A percentile compares a stretch with the other conserved stretches of the same genome.
phyloP scores from a whole-genome alignment of 2,113 vertebrate species.

The Oncorhynchus tshawytscha region DNA sequence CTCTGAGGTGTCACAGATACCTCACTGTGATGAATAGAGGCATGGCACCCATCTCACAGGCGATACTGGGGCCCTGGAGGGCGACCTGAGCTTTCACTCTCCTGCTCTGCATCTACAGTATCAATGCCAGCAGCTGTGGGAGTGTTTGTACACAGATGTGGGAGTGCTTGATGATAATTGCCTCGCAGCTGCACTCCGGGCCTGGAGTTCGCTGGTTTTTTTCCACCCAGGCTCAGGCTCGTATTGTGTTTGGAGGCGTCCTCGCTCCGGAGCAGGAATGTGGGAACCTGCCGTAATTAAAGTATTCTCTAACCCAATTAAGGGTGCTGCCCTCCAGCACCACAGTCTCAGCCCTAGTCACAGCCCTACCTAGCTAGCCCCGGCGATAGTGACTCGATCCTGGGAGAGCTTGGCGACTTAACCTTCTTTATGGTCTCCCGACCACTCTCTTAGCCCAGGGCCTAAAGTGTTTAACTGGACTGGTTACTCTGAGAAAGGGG shows the following conservation, averaged over 20 bases:
- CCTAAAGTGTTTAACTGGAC: conserved; percentile 17
- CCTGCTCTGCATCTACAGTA: conserved; percentile 56
- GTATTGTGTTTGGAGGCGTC: conserved; percentile 48
- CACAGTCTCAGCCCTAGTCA: conserved; percentile 15
- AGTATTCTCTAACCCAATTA: conserved; percentile 75
- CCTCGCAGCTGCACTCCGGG: conserved; percentile 70
- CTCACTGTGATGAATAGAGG: conserved; percentile 37
- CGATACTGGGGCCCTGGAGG: conserved; percentile 39
- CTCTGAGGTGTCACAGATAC: conserved; percentile 50
- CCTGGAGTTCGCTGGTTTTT: conserved; percentile 27
- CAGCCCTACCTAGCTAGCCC: conserved; percentile 30
- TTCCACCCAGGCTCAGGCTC: conserved; percentile 27
- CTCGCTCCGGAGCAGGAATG: conserved; percentile 55
- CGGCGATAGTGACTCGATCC: background rate
- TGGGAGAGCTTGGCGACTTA: background rate
- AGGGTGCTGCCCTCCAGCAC: conserved; percentile 40
- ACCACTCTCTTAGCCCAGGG: conserved; percentile 18
- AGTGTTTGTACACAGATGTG: conserved; percentile 79
- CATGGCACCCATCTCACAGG: conserved; percentile 26
- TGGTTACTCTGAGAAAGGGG: conserved; percentile 15
- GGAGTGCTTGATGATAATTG: conserved; percentile 71
- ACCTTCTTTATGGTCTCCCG: conserved; percentile 1
- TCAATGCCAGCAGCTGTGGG: conserved; percentile 73
- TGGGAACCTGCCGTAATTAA: conserved; percentile 72
- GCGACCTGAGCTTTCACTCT: conserved; percentile 55